A percentile compares a stretch with the other conserved stretches of the same genome.
phyloP scores from a whole-genome alignment of 2,797 vertebrate genomes.

The Cephalopachus bancanus region DNA sequence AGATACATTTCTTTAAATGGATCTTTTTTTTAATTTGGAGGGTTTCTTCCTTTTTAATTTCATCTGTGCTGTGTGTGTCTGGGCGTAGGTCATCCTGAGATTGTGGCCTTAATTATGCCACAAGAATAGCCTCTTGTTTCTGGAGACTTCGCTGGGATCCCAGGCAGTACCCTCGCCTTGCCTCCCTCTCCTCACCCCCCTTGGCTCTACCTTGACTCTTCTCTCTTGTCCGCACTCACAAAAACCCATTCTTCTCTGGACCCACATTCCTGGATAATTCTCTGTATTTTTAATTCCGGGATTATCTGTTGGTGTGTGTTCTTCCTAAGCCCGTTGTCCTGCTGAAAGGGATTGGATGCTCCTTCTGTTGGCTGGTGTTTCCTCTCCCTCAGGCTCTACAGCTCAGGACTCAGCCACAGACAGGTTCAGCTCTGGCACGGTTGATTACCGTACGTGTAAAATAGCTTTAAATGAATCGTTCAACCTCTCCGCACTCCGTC shows the following conservation, averaged over 20 bases:
- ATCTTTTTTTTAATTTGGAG: constrained; percentile 33
- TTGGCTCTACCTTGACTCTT: background rate
- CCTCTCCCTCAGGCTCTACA: background rate
- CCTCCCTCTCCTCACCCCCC: background rate
- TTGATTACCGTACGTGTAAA: background rate
- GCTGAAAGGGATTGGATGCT: background rate
- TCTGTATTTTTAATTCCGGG: background rate
- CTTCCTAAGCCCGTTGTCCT: background rate
- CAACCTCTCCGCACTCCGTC: background rate
- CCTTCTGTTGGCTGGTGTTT: background rate
- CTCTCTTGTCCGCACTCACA: background rate
- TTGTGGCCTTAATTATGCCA: background rate
- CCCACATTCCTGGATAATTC: background rate
- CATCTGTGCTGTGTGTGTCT: background rate
- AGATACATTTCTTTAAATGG: constrained; percentile 43
- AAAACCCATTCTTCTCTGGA: background rate
- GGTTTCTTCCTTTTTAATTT: constrained; percentile 33
- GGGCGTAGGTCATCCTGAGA: background rate
- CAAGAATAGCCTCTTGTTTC: background rate
- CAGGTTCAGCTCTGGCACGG: background rate
- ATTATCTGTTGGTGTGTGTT: background rate
- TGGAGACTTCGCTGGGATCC: background rate
- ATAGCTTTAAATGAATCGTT: background rate
- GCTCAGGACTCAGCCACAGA: background rate
- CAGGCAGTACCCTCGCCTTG: background rate